Conservation (phyloP, 2,888 invertebrate genomes). For the Gnatocerus cornutus region DNA sequence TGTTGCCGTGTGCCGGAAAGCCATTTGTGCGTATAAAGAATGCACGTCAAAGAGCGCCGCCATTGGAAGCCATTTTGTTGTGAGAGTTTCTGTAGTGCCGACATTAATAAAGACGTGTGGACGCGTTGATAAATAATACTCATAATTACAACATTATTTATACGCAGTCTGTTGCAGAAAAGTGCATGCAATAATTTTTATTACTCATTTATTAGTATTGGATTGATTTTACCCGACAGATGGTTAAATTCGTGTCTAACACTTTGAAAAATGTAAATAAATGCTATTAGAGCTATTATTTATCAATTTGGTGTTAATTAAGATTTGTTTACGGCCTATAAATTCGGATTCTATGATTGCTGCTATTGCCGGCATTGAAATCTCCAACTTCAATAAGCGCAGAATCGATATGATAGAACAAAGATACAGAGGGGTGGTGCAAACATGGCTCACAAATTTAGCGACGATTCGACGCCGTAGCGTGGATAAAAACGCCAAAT, state of each 20-base stretch:
- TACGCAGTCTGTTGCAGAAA: constrained; percentile 31
- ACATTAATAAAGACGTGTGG: constrained; percentile 59
- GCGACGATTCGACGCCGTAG: background rate
- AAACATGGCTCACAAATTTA: background rate
- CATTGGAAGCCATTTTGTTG: constrained; percentile 62
- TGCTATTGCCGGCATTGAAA: constrained; percentile 35
- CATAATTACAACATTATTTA: constrained; percentile 41
- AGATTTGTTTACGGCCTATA: background rate
- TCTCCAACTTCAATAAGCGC: constrained; percentile 31
- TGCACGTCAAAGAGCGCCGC: constrained; percentile 59
- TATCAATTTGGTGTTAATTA: background rate
- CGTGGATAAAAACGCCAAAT: no score
- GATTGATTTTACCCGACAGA: background rate
- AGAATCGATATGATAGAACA: constrained; percentile 17
- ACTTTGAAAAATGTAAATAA: constrained; percentile 2
- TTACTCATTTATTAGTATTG: constrained; percentile 3
- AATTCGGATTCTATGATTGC: constrained; percentile 11
- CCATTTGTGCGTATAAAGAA: constrained; percentile 59
- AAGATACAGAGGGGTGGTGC: background rate
- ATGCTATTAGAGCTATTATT: constrained; percentile 10
- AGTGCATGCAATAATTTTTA: constrained; percentile 20
- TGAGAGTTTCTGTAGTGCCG: constrained; percentile 52
- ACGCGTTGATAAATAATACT: constrained; percentile 52
- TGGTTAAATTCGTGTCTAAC: constrained; percentile 5
- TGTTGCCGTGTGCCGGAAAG: constrained; percentile 57